These are phyloP conservation scores for Heliconius cydno DNA, from an alignment of 2,888 invertebrate genomes.

Conservation along the genomic window DNA sequence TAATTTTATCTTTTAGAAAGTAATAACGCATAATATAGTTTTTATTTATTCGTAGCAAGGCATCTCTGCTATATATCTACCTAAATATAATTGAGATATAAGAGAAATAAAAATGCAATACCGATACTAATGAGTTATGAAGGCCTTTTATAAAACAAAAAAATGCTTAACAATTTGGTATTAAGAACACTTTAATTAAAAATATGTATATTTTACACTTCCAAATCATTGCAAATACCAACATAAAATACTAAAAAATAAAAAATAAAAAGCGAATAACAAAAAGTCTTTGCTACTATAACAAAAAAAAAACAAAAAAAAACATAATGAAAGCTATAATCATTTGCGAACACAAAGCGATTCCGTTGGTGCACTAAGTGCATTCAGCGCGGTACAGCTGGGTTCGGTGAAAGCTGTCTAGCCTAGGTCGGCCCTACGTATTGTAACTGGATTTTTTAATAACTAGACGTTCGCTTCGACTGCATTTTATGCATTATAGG, in stretches of 20 bases:
- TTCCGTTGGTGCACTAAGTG: slow-evolving; percentile 43
- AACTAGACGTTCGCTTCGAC: slow-evolving; percentile 52
- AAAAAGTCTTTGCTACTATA: slow-evolving; percentile 26
- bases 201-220: background rate
- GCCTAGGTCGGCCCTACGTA: slow-evolving; percentile 47
- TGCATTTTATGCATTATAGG: slow-evolving; percentile 38
- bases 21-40: background rate
- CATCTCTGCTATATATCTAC: background rate
- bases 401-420: slow-evolving; percentile 50
- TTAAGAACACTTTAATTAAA: background rate
- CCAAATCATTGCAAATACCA: background rate
- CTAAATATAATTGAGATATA: background rate
- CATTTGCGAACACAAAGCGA: slow-evolving; percentile 42
- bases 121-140: background rate
- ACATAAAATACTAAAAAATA: background rate
- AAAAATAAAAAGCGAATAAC: background rate
- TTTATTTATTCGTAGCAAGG: background rate
- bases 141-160: background rate
- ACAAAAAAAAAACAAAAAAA: slow-evolving; percentile 12
- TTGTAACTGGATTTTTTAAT: slow-evolving; percentile 57
- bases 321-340: slow-evolving; percentile 36
- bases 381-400: slow-evolving; percentile 48
- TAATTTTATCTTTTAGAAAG: background rate
- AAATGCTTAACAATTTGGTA: background rate
- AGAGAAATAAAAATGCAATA: background rate